A percentile compares a stretch with the other conserved stretches of the same genome.
Evolutionary conservation across 2,797 vertebrate genomes (phyloP).

Genomic region (Aulostomus chinensis): DNA sequence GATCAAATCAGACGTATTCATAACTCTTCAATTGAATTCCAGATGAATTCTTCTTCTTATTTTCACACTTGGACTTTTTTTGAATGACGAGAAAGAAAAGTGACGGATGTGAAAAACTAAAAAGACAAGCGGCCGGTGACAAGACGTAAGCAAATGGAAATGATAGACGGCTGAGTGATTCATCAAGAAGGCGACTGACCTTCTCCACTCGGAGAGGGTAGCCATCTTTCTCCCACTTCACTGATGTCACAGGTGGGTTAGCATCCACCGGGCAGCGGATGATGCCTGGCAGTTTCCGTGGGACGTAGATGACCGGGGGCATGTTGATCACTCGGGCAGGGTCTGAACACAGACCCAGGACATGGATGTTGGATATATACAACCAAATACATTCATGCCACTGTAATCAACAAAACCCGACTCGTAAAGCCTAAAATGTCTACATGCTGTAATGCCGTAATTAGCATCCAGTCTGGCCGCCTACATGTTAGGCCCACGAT

Average conservation of each 20-base stretch:
- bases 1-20: too few species aligned
- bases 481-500: constrained; percentile 33
- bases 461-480: constrained; percentile 5
- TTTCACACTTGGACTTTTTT: too few species aligned
- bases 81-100: too few species aligned
- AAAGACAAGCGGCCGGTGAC: too few species aligned
- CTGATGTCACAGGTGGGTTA: constrained; percentile 92
- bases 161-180: too few species aligned
- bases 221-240: constrained; percentile 99
- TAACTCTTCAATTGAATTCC: too few species aligned
- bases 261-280: constrained; percentile 99
- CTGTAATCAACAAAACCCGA: too few species aligned
- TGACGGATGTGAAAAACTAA: too few species aligned
- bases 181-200: constrained; percentile 62
- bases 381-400: not conserved
- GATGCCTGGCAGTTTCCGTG: constrained; percentile 95
- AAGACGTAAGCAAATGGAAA: too few species aligned
- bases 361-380: not conserved
- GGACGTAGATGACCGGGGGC: constrained; percentile 96
- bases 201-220: constrained; percentile 89
- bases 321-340: constrained; percentile 98
- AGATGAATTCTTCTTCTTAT: too few species aligned
- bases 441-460: not conserved
- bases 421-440: not conserved
- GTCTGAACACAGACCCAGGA: constrained; percentile 72